A percentile compares a stretch with the other conserved stretches of the same genome.
Conservation (phyloP, 2,113 vertebrate species). For the Zosterops japonicus region DNA sequence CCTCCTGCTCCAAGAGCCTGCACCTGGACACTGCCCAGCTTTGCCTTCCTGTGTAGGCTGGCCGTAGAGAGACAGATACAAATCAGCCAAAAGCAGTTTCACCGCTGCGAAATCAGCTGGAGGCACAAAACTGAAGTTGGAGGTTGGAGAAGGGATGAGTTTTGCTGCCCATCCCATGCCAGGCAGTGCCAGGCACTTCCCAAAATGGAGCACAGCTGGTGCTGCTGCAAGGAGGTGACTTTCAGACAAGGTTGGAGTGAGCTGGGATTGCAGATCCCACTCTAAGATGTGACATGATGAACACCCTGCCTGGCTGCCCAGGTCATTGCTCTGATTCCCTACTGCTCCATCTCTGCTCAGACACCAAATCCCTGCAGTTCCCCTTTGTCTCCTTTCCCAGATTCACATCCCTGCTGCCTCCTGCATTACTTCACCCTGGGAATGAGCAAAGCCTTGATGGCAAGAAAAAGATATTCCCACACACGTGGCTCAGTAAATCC, state of each 20-base stretch:
- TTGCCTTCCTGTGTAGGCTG: neutral
- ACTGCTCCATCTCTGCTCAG: neutral
- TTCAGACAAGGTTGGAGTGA: fast-evolving
- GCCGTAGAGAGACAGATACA: fast-evolving
- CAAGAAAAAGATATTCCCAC: neutral
- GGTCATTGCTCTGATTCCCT: fast-evolving
- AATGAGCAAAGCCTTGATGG: neutral
- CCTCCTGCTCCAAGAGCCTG: neutral
- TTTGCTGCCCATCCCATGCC: neutral
- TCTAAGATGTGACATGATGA: neutral
- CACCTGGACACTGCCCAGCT: neutral
- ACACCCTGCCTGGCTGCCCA: neutral
- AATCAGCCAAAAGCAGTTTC: neutral
- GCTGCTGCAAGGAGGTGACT: neutral
- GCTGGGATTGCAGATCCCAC: neutral
- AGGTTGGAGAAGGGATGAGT: neutral
- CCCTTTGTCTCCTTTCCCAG: neutral
- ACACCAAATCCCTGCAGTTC: fast-evolving
- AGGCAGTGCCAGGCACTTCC: neutral
- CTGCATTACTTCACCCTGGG: neutral
- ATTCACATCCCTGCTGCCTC: neutral
- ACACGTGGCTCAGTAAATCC: neutral
- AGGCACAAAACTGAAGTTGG: neutral
- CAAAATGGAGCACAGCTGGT: fast-evolving
- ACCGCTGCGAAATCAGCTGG: fast-evolving